Conservation (phyloP, 1,140 invertebrate species). For the Neomicropteryx cornuta region DNA sequence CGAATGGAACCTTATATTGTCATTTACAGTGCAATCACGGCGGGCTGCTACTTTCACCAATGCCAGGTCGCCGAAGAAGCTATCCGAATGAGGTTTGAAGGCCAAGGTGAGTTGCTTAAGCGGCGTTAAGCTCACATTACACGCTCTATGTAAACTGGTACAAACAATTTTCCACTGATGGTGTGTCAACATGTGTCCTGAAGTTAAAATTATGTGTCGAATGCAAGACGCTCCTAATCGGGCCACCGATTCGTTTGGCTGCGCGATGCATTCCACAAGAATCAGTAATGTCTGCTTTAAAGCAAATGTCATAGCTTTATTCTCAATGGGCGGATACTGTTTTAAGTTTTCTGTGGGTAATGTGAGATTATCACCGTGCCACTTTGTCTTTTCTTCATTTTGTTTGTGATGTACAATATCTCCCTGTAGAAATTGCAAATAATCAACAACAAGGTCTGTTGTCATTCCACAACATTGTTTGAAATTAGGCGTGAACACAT, state of each 20-base stretch:
- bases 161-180: conserved; percentile 79
- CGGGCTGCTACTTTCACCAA: conserved; percentile 88
- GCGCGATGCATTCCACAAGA: conserved; percentile 81
- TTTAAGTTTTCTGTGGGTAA: conserved; percentile 26
- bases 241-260: conserved; percentile 78
- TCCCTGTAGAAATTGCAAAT: conserved; percentile 50
- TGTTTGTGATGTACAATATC: conserved; percentile 29
- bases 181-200: conserved; percentile 65
- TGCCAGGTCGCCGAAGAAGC: conserved; percentile 85
- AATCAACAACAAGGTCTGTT: conserved; percentile 83
- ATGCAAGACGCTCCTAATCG: conserved; percentile 87
- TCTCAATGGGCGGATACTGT: conserved; percentile 28
- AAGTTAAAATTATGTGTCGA: conserved; percentile 74
- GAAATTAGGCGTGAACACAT: conserved; percentile 72
- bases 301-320: conserved; percentile 59
- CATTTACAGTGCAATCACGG: conserved; percentile 68
- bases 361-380: conserved; percentile 25
- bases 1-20: conserved; percentile 71
- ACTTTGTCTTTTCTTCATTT: conserved; percentile 24
- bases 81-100: conserved; percentile 80
- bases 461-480: conserved; percentile 88
- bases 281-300: conserved; percentile 79
- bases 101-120: conserved; percentile 76
- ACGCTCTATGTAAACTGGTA: conserved; percentile 66
- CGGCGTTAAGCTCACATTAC: conserved; percentile 71